phyloP scores from a whole-genome alignment of 1,140 invertebrate species.

The Dinothrombium tinctorium region DNA sequence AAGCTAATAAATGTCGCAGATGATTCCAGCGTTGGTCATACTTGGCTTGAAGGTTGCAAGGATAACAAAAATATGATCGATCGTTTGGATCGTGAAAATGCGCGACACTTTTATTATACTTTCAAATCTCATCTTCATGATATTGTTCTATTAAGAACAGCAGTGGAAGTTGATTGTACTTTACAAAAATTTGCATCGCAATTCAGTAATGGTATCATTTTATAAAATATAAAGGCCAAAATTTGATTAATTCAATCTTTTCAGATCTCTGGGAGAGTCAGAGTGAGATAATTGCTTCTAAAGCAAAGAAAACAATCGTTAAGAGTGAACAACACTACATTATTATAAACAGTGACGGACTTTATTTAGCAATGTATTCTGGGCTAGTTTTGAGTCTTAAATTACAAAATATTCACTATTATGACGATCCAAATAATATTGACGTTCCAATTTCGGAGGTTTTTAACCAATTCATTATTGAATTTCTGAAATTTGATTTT shows the following conservation, averaged over 20 bases:
- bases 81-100: not conserved
- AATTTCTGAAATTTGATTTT: too few species aligned
- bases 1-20: too few species aligned
- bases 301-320: constrained; percentile 4
- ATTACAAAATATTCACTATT: constrained; percentile 47
- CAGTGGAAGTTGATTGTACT: constrained; percentile 60
- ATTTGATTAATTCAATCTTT: constrained; percentile 23
- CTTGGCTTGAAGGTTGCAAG: not conserved
- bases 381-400: constrained; percentile 56
- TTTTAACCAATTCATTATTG: too few species aligned
- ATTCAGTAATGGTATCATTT: constrained; percentile 48
- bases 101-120: not conserved
- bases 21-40: too few species aligned
- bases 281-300: too few species aligned
- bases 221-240: constrained; percentile 19
- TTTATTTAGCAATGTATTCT: constrained; percentile 68
- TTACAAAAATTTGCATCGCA: constrained; percentile 71
- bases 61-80: not conserved
- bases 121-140: too few species aligned
- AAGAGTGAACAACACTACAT: constrained; percentile 17
- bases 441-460: constrained; percentile 19
- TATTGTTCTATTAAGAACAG: constrained; percentile 34
- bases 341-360: constrained; percentile 80
- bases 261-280: constrained; percentile 19
- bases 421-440: constrained; percentile 29